These are phyloP conservation scores for Phalacrocorax brasilianus DNA, from an alignment of 2,113 vertebrate species.

Conservation along the genomic window DNA sequence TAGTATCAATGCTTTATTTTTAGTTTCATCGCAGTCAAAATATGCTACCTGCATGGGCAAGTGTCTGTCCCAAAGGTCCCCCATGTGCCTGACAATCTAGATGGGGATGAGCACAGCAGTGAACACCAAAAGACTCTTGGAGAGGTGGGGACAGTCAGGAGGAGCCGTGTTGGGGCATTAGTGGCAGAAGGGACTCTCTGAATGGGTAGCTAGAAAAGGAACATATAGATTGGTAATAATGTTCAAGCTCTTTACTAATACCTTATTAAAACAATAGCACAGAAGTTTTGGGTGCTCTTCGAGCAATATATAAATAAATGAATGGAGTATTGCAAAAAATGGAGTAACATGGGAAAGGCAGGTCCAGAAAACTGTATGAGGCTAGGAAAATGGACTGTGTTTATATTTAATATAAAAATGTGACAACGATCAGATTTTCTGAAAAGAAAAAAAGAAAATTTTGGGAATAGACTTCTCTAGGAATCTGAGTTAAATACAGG, in stretches of 20 bases:
- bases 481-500: neutral
- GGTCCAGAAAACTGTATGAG: neutral
- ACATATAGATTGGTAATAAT: neutral
- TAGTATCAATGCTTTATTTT: neutral
- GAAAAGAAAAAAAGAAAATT: neutral
- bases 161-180: neutral
- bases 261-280: neutral
- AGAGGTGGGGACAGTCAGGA: neutral
- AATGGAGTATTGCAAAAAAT: neutral
- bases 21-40: neutral
- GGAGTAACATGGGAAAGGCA: neutral
- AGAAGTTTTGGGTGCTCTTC: neutral
- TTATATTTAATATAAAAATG: neutral
- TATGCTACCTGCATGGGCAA: neutral
- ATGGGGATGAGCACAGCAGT: neutral
- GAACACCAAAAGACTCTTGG: rapidly evolving
- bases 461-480: neutral
- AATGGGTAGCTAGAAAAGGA: neutral
- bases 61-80: neutral
- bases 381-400: neutral
- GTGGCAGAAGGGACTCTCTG: neutral
- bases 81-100: neutral
- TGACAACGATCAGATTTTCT: neutral
- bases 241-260: neutral
- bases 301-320: neutral